A percentile compares a stretch with the other conserved stretches of the same genome.
Evolutionary conservation across 2,888 invertebrate genomes (phyloP).

Genomic region (Eupithecia inturbata): DNA sequence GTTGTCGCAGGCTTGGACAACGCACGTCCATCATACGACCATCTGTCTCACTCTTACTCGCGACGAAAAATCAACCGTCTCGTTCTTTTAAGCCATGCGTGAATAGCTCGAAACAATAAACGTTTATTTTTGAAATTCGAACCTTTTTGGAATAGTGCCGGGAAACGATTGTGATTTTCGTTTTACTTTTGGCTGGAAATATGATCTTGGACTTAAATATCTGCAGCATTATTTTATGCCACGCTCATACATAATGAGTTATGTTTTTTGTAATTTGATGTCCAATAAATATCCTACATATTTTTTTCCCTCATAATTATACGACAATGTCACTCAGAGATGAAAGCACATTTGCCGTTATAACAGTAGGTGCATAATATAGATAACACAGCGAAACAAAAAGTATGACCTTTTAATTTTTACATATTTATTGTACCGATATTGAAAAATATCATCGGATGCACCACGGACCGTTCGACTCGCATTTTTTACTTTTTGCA

Average conservation of each 20-base stretch:
- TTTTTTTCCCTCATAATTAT: not conserved
- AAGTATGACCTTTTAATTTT: constrained; percentile 52
- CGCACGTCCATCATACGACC: constrained; percentile 74
- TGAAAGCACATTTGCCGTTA: constrained; percentile 5
- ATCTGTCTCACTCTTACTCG: constrained; percentile 57
- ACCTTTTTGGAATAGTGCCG: constrained; percentile 59
- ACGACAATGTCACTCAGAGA: not conserved
- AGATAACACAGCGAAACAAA: constrained; percentile 47
- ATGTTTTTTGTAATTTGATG: not conserved
- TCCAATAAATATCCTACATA: not conserved
- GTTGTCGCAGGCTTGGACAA: constrained; percentile 70
- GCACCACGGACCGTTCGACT: constrained; percentile 63
- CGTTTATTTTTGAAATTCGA: constrained; percentile 70
- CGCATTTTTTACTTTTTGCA: constrained; percentile 54
- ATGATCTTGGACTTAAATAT: constrained; percentile 18
- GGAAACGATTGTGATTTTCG: constrained; percentile 39
- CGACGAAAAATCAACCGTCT: constrained; percentile 37
- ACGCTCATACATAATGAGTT: too few species aligned
- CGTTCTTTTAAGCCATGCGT: constrained; percentile 65
- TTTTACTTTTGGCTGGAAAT: constrained; percentile 21
- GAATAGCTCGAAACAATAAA: constrained; percentile 76
- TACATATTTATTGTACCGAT: constrained; percentile 59
- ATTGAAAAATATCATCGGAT: constrained; percentile 76
- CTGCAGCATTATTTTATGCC: not conserved
- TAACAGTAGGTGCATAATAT: constrained; percentile 31